Evolutionary conservation across 2,113 vertebrate species (phyloP), one percentile per base, ranked within the genome.

Genomic region (Rhinopomastus cyanomelas): DNA sequence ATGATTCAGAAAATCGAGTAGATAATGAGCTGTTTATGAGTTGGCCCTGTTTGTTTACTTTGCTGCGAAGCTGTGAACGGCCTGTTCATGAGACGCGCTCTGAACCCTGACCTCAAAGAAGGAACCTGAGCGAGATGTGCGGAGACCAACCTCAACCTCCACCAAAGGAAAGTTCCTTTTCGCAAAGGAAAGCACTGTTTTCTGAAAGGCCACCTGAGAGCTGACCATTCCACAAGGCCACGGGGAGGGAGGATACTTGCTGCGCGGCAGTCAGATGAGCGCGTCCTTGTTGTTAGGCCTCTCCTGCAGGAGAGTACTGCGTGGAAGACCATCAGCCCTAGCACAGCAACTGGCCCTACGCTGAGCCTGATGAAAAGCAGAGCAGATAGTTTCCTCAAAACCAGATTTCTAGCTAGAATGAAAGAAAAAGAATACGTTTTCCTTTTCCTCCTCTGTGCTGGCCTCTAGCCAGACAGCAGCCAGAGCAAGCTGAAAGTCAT

Each of bases 21-120:
- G 89, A 81, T 95, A 92, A 95, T 88, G 89, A 95, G 60, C 69
- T 95, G 90, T 71, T 91, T 91, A 81, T 64, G 89, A 95, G 60
- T 65, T 57, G 85, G 62, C 84, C 51, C 29, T 68, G 64, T 85
- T 85, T 93, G 81, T 87, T 95, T 89, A 56, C 62, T 94, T 78
- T 87, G n/a, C 80, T 92, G 62, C 42, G 59, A 71, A 92, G 25
- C 56, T 85, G 66, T 75, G 30, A 90, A 80, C 57, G 51, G 30
- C 14, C 51, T 82, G n/a, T 53, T 93, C 75, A n/a, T 52, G 19
- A 87, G 61, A 91, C 76, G 6, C 21, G 39, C n/a, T 52, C 39
- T 81, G 55, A 44, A 20, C n/a, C 74, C 68, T 32, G 12, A 73
- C 44, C 14, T 80, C 0, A 0, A 16, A 36, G 57, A 88, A 48